phyloP scores from a whole-genome alignment of 2,888 invertebrate species.

The Amiota communis region DNA sequence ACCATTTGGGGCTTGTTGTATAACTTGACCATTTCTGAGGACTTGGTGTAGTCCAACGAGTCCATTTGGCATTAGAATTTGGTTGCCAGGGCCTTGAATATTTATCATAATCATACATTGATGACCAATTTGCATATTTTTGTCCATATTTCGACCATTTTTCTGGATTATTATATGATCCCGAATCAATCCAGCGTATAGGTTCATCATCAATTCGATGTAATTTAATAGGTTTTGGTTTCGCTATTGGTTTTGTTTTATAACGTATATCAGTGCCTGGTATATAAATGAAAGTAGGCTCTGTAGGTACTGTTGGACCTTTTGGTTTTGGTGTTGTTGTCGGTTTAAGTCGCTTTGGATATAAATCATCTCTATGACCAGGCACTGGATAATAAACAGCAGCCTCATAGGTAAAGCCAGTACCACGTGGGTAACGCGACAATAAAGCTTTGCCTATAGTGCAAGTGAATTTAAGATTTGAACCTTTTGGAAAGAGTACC shows the following conservation, averaged over 20 bases:
- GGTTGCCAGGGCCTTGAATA: slow-evolving; percentile 20
- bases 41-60: slow-evolving; percentile 55
- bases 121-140: slow-evolving; percentile 56
- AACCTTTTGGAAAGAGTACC: slow-evolving; percentile 64
- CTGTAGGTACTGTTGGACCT: slow-evolving; percentile 48
- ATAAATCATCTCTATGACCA: slow-evolving; percentile 61
- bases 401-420: slow-evolving; percentile 58
- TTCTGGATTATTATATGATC: slow-evolving; percentile 42
- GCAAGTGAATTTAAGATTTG: slow-evolving; percentile 65
- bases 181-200: slow-evolving; percentile 41
- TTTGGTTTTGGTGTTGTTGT: slow-evolving; percentile 56
- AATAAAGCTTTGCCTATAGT: slow-evolving; percentile 60
- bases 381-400: slow-evolving; percentile 67
- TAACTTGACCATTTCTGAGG: slow-evolving; percentile 53
- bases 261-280: slow-evolving; percentile 64
- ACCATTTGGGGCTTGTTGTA: slow-evolving; percentile 55
- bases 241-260: slow-evolving; percentile 58
- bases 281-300: slow-evolving; percentile 59
- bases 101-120: slow-evolving; percentile 38
- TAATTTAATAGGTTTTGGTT: slow-evolving; percentile 46
- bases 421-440: slow-evolving; percentile 58
- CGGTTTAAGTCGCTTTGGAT: slow-evolving; percentile 63
- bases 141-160: slow-evolving; percentile 59
- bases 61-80: slow-evolving; percentile 49
- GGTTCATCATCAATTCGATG: slow-evolving; percentile 57